These are phyloP conservation scores for Carollia perspicillata DNA, from an alignment of 2,113 vertebrate genomes.

Conservation along the genomic window DNA sequence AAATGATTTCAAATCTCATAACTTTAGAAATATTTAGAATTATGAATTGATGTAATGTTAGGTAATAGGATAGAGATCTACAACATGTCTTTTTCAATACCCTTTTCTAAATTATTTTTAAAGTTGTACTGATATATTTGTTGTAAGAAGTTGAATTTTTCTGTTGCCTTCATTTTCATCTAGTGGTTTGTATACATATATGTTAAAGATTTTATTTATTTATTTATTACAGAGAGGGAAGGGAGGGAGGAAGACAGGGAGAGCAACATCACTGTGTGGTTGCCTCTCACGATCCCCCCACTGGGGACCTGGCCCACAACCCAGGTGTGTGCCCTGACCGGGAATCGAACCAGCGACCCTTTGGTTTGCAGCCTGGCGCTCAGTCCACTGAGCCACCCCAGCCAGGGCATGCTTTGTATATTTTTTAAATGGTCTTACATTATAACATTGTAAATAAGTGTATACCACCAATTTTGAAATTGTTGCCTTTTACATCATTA, in stretches of 20 bases:
- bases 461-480: conserved; percentile 50
- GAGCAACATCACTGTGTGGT: too few species aligned
- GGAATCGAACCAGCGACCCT: too few species aligned
- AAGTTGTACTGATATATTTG: conserved; percentile 50
- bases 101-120: conserved; percentile 66
- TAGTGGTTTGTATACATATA: not conserved
- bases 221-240: too few species aligned
- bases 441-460: conserved; percentile 51
- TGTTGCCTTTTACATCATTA: not conserved
- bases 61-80: conserved; percentile 57
- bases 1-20: not conserved
- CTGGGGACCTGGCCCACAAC: too few species aligned
- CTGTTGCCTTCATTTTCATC: not conserved
- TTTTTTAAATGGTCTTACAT: conserved; percentile 70
- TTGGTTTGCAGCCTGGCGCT: too few species aligned
- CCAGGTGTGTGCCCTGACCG: too few species aligned
- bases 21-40: conserved; percentile 48
- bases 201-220: not conserved
- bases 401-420: not conserved
- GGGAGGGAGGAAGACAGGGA: too few species aligned
- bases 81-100: conserved; percentile 57
- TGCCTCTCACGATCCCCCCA: too few species aligned
- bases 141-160: conserved; percentile 56
- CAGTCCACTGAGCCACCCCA: too few species aligned
- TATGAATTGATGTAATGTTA: conserved; percentile 32